Evolutionary conservation across 2,888 invertebrate genomes (phyloP).

Genomic region (Megalurothrips usitatus): DNA sequence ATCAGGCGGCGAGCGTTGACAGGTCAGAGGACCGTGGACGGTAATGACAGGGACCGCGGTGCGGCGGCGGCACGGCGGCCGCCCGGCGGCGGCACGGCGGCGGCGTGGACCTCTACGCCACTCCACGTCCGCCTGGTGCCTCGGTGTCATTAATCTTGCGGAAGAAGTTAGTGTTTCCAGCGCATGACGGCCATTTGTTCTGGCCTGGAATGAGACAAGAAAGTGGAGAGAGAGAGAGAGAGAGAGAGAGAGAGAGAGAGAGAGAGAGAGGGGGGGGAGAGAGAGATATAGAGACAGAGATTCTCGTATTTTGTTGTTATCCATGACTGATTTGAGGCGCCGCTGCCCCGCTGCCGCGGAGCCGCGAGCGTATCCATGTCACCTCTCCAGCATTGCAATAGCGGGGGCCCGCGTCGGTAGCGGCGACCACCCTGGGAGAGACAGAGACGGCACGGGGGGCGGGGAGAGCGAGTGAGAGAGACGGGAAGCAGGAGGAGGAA

Average conservation of each 20-base stretch:
- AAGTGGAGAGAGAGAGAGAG: neutral
- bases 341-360: neutral
- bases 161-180: neutral
- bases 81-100: neutral
- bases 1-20: neutral
- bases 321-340: neutral
- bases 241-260: neutral
- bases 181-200: conserved; percentile 4
- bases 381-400: neutral
- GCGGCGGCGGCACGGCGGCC: neutral
- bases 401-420: neutral
- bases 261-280: no score
- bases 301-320: neutral
- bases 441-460: neutral
- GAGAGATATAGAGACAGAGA: neutral
- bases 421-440: neutral
- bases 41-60: no score
- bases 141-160: neutral
- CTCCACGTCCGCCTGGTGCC: neutral
- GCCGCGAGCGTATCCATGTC: conserved; percentile 14
- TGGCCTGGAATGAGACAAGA: conserved; percentile 23
- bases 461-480: neutral
- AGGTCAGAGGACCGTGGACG: neutral
- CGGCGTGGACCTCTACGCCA: neutral
- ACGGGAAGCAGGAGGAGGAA: neutral